Evolutionary conservation across 1,140 invertebrate species (phyloP), one percentile per base, ranked within the genome.

Genomic region (Caerostris extrusa): DNA sequence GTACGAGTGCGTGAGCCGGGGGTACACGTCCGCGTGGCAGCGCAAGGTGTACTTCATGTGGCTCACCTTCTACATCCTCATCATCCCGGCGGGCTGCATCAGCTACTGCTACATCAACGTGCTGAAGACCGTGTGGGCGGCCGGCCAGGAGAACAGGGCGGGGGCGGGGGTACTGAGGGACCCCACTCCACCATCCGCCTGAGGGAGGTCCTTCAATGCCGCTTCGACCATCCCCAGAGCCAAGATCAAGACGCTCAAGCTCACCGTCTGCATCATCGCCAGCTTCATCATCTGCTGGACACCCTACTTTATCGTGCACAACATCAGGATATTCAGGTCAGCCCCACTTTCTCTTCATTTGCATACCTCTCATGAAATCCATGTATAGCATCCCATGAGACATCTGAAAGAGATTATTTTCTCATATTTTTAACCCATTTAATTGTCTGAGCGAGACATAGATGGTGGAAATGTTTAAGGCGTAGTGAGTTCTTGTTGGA

Each of bases 101-200:
- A 95, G 96, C 3, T 96, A 95, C 95, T 96, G 96, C 95, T 96
- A 96, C 95, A 95, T 96, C 93, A 96, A 95, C 83, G 96, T 96
- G 34, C 95, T 96, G n/a, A 93, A 95, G 71, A 96, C 96, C 3
- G 95, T 96, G 0, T 96, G 96, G 96, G 93, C 94, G 56, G 94
- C 92, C 10, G 90, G 85, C 10, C 92, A 93, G 55, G 86, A 93
- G 17, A 58, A 14, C 55, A 90, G 90, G 60, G 57, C 53, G 34
- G 64, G 87, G 50, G 57, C 87, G 7, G 55, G 89, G 56, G 67
- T 14, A 50, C 81, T 50, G 91, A 67, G 17, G 82, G 56, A 83
- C 58, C 50, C 10, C 91, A 93, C 56, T 93, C 92, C n/a, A 89
- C 92, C 6, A 89, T 93, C 14, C 85, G 92, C 10, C 82, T 95